A percentile compares a stretch with the other conserved stretches of the same genome.
Evolutionary conservation across 2,888 invertebrate genomes (phyloP).

Genomic region (Philereme transversata): DNA sequence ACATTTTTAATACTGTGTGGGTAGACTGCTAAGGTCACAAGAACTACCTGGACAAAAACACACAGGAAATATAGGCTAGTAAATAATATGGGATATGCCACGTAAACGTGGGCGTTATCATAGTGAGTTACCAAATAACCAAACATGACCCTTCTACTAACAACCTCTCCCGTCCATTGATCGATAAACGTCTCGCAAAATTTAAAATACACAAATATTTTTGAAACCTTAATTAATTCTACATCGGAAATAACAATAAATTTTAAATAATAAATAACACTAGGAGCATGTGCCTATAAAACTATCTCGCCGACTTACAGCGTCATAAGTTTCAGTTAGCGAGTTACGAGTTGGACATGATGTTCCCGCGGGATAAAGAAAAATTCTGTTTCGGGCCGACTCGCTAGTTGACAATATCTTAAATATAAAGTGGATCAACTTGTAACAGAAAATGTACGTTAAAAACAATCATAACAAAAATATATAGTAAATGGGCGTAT

Average conservation of each 20-base stretch:
- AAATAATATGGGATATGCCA: no score
- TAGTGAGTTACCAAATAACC: no score
- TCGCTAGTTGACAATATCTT: constrained; percentile 6
- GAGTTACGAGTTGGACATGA: constrained; percentile 27
- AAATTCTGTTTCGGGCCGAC: constrained; percentile 6
- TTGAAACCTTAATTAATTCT: no score
- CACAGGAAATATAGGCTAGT: no score
- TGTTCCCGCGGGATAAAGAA: constrained; percentile 20
- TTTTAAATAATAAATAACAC: background rate
- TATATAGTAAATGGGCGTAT: no score
- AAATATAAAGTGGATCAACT: constrained; percentile 12
- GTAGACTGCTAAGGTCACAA: no score
- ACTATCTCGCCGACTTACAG: constrained; percentile 17
- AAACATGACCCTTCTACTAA: no score
- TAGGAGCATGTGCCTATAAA: constrained; percentile 11
- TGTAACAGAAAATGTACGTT: background rate
- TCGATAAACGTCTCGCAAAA: no score
- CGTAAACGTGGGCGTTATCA: no score
- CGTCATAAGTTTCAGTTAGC: constrained; percentile 28
- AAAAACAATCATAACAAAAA: background rate
- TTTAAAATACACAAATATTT: no score
- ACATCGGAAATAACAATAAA: background rate
- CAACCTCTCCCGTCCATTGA: no score
- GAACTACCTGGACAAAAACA: no score
- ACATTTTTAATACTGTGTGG: constrained; percentile 5